Percentiles rank a stretch among this genome's conserved stretches.
Conservation (phyloP, 2,797 vertebrate genomes). For the Molossus molossus region DNA sequence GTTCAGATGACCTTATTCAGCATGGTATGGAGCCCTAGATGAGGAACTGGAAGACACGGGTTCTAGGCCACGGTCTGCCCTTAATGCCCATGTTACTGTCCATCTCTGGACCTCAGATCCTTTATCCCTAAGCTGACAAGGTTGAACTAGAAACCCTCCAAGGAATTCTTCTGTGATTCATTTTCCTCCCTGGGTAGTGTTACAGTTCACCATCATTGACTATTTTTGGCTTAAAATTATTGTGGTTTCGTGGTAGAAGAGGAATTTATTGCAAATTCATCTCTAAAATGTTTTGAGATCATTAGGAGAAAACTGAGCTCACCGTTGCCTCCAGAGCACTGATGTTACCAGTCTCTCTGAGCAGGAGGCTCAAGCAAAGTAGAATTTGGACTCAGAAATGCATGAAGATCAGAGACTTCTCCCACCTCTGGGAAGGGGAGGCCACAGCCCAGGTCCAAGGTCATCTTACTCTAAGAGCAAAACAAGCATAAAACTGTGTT, state of each 20-base stretch:
- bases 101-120: background rate
- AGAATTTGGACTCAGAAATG: background rate
- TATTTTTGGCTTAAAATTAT: conserved; percentile 35
- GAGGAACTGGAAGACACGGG: background rate
- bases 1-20: background rate
- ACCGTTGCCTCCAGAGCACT: background rate
- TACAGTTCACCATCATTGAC: conserved; percentile 31
- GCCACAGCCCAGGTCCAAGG: background rate
- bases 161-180: conserved; percentile 34
- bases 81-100: background rate
- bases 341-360: background rate
- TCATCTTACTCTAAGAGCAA: background rate
- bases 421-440: background rate
- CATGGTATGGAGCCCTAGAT: background rate
- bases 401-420: background rate
- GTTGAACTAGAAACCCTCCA: conserved; percentile 56
- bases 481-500: background rate
- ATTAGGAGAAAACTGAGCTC: conserved; percentile 66
- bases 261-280: conserved; percentile 61
- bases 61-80: background rate
- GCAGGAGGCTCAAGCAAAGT: background rate
- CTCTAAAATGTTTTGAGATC: conserved; percentile 68
- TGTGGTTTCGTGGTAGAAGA: conserved; percentile 44
- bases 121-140: background rate
- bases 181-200: conserved; percentile 66